phyloP scores from a whole-genome alignment of 2,888 invertebrate species.

The Drosophila anomelani region DNA sequence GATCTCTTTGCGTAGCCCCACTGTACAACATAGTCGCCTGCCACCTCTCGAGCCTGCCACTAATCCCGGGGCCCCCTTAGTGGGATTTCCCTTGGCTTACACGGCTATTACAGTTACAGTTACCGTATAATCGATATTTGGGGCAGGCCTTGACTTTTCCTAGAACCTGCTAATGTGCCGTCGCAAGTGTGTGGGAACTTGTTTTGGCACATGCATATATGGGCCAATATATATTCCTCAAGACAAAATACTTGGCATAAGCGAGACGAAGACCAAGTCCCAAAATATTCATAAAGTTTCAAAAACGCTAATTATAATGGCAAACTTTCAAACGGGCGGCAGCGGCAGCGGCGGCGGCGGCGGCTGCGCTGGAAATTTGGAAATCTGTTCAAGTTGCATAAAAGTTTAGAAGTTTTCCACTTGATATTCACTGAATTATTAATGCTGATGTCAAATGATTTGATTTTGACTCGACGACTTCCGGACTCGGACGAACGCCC shows the following conservation, averaged over 20 bases:
- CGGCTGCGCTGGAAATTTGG: not conserved
- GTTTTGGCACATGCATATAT: slow-evolving; percentile 7
- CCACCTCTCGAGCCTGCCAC: slow-evolving; percentile 3
- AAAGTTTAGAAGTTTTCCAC: slow-evolving; percentile 29
- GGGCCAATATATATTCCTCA: not conserved
- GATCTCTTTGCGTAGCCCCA: not conserved
- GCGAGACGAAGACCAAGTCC: not conserved
- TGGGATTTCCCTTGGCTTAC: slow-evolving; percentile 21
- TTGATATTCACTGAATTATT: slow-evolving; percentile 34
- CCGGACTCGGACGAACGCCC: not conserved
- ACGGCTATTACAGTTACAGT: slow-evolving; percentile 32
- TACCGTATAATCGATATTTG: slow-evolving; percentile 43
- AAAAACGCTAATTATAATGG: slow-evolving; percentile 32
- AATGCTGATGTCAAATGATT: slow-evolving; percentile 34
- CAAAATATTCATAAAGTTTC: slow-evolving; percentile 40
- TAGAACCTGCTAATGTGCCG: not conserved
- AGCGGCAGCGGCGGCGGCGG: not conserved
- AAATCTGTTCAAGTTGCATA: slow-evolving; percentile 35
- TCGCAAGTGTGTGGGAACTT: slow-evolving; percentile 19
- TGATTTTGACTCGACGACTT: slow-evolving; percentile 22
- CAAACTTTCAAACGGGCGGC: slow-evolving; percentile 9
- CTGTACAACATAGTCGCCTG: slow-evolving; percentile 4
- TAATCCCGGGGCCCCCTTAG: slow-evolving; percentile 15
- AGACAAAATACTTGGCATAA: slow-evolving; percentile 19
- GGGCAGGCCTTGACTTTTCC: slow-evolving; percentile 46